A percentile compares a stretch with the other conserved stretches of the same genome.
Evolutionary conservation across 53 echinoderm and acorn worm genomes (phyloP).

Genomic region (Zoroaster sp.): DNA sequence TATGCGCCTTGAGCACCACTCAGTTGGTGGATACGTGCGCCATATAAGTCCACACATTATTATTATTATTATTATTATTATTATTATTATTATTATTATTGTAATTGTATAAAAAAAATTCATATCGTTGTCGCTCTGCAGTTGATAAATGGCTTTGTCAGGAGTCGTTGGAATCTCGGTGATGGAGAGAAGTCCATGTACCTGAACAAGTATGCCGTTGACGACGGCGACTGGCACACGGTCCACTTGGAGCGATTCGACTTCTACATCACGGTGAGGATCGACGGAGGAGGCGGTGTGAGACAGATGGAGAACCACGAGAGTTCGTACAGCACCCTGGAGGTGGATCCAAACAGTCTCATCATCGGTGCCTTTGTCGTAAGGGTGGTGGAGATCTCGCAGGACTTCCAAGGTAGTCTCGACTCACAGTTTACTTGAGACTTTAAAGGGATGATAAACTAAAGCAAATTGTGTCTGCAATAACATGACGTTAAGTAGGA

Average conservation of each 20-base stretch:
- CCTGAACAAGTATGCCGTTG: conserved; percentile 68
- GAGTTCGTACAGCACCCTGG: conserved; percentile 65
- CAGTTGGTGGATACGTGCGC: too few relatives aligned
- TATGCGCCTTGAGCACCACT: too few relatives aligned
- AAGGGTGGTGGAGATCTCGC: conserved; percentile 57
- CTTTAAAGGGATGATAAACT: too few relatives aligned
- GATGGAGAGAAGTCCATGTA: conserved; percentile 69
- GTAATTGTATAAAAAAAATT: not conserved
- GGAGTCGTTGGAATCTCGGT: conserved; percentile 84
- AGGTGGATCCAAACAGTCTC: conserved; percentile 67
- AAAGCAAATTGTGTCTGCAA: too few relatives aligned
- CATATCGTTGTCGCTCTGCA: not conserved
- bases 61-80: too few relatives aligned
- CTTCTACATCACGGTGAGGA: conserved; percentile 80
- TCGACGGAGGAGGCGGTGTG: conserved; percentile 92
- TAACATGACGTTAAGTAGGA: too few relatives aligned
- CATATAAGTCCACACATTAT: too few relatives aligned
- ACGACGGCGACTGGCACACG: conserved; percentile 90
- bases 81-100: too few relatives aligned
- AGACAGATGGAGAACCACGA: conserved; percentile 75
- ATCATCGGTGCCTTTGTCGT: conserved; percentile 78
- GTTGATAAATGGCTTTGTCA: conserved; percentile 69
- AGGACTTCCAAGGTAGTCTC: conserved; percentile 79
- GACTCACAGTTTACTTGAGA: too few relatives aligned
- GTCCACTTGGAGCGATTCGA: conserved; percentile 81